Percentiles rank a stretch among this genome's conserved stretches.
Evolutionary conservation across 2,113 vertebrate genomes (phyloP).

Genomic region (Calypte anna): DNA sequence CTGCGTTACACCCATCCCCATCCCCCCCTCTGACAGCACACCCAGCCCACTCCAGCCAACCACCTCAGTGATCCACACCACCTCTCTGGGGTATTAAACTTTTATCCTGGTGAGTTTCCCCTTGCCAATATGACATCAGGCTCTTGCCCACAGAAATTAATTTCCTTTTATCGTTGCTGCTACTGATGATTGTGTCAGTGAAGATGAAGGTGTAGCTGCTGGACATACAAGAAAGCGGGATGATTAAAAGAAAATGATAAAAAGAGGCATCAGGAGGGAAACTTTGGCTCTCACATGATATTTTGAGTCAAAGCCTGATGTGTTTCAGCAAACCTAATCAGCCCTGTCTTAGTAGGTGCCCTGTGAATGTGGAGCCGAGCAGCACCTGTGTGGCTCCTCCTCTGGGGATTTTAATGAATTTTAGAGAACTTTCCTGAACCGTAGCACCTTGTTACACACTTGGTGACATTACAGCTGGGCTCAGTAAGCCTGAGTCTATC

Average conservation of each 20-base stretch:
- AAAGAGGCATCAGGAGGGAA: background rate
- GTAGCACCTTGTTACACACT: background rate
- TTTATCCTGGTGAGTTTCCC: background rate
- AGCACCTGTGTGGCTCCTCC: background rate
- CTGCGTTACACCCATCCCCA: no score
- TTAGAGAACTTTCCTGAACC: background rate
- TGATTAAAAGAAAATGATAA: background rate
- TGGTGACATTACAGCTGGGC: background rate
- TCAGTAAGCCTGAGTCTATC: background rate
- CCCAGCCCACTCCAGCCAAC: no score
- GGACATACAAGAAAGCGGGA: background rate
- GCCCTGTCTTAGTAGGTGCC: background rate
- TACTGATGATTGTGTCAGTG: background rate
- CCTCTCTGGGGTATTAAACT: background rate
- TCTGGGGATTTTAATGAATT: background rate
- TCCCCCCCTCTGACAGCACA: no score
- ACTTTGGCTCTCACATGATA: background rate
- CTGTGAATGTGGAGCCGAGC: rapidly evolving
- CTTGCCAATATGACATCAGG: background rate
- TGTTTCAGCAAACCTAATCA: background rate
- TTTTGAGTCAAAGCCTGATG: background rate
- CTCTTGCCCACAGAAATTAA: background rate
- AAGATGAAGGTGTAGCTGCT: background rate
- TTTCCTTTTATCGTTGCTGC: background rate
- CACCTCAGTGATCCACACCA: rapidly evolving